Percentiles rank a stretch among this genome's conserved stretches.
phyloP scores from a whole-genome alignment of 2,888 invertebrate genomes.

The Oasisia sp. region DNA sequence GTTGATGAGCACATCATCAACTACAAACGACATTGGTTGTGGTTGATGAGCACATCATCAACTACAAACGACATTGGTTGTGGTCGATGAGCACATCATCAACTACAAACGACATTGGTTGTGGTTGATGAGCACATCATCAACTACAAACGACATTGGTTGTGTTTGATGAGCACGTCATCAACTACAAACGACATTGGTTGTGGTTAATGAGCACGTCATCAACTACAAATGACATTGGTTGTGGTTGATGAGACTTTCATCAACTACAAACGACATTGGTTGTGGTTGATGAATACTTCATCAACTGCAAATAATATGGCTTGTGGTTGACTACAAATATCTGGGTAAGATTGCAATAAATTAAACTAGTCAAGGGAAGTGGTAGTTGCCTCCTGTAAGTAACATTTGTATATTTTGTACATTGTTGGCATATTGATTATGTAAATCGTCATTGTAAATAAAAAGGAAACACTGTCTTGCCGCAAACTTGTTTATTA shows the following conservation, averaged over 20 bases:
- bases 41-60: conserved; percentile 36
- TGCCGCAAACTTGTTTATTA: background rate
- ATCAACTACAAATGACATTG: background rate
- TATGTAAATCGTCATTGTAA: background rate
- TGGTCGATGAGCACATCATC: conserved; percentile 37
- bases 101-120: background rate
- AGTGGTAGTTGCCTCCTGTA: background rate
- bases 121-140: no score
- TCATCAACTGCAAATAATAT: background rate
- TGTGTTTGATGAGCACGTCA: background rate
- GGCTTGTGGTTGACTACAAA: background rate
- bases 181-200: background rate
- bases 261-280: background rate
- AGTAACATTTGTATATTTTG: background rate
- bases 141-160: background rate
- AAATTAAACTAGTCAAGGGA: background rate
- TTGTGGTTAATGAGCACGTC: no score
- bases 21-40: conserved; percentile 26
- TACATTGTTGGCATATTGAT: background rate
- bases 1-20: no score
- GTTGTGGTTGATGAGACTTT: background rate
- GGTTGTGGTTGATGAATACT: background rate
- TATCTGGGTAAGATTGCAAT: background rate
- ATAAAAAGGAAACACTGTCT: background rate
- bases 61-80: conserved; percentile 26